These are phyloP conservation scores for Scotopteryx bipunctaria DNA, from an alignment of 2,888 invertebrate species.

Conservation along the genomic window DNA sequence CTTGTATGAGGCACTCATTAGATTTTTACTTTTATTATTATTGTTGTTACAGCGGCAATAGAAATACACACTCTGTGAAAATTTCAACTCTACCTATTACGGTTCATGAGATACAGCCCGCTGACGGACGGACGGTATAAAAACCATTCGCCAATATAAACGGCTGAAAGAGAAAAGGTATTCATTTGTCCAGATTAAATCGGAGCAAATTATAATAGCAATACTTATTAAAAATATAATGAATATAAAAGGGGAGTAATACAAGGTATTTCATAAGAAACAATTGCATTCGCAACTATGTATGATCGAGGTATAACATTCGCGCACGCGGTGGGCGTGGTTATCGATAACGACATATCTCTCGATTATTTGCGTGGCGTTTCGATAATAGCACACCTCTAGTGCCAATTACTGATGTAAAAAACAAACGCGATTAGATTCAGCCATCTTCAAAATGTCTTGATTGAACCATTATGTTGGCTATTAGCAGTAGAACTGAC, in stretches of 20 bases:
- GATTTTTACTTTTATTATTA: no score
- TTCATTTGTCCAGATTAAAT: no score
- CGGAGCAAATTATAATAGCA: not conserved
- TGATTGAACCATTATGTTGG: slow-evolving; percentile 25
- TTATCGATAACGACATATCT: slow-evolving; percentile 30
- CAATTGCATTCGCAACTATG: slow-evolving; percentile 12
- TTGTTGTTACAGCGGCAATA: no score
- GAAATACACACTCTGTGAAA: no score
- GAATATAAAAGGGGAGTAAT: not conserved
- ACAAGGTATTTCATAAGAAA: slow-evolving; percentile 4
- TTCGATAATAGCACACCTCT: slow-evolving; percentile 27
- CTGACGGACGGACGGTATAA: no score
- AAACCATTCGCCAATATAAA: no score
- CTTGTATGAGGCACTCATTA: no score
- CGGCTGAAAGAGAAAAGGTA: no score
- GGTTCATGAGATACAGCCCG: no score
- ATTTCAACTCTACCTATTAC: no score
- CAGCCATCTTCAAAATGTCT: slow-evolving; percentile 24
- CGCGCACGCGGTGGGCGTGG: slow-evolving; percentile 30
- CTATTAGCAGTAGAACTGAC: slow-evolving; percentile 4
- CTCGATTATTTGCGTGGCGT: slow-evolving; percentile 26
- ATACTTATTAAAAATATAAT: not conserved
- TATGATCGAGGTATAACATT: slow-evolving; percentile 23
- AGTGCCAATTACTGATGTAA: slow-evolving; percentile 17
- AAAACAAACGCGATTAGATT: slow-evolving; percentile 14